Evolutionary conservation across 2,888 invertebrate genomes (phyloP).

Genomic region (Eristalis tenax): DNA sequence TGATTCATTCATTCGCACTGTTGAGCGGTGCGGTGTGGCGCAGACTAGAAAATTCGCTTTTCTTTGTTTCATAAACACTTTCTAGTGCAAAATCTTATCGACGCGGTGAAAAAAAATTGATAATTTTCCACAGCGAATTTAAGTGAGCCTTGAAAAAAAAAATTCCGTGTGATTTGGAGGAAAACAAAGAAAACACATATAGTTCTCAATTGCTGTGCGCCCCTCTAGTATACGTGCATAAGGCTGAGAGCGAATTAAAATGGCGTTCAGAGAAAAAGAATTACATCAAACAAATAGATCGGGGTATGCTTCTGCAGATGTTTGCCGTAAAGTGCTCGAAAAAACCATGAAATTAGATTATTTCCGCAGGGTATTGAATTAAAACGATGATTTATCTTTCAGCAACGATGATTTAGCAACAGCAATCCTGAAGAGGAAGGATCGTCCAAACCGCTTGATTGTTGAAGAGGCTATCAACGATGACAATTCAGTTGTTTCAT

Average conservation of each 20-base stretch:
- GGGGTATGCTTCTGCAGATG: constrained; percentile 42
- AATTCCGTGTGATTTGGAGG: neutral
- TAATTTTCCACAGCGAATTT: constrained; percentile 6
- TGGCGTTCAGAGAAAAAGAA: constrained; percentile 64
- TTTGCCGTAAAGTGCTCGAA: neutral
- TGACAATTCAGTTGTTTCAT: constrained; percentile 98
- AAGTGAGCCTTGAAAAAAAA: constrained; percentile 41
- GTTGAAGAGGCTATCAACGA: constrained; percentile 99
- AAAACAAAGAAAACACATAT: constrained; percentile 15
- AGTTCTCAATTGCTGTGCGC: constrained; percentile 18
- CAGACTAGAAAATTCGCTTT: constrained; percentile 55
- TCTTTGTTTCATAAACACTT: constrained; percentile 55
- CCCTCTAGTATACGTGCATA: constrained; percentile 37
- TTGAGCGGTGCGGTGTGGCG: neutral
- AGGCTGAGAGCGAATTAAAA: constrained; percentile 55
- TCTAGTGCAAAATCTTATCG: constrained; percentile 6
- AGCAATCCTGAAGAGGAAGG: constrained; percentile 98
- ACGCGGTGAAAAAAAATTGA: constrained; percentile 3
- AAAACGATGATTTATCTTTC: constrained; percentile 16
- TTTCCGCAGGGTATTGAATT: constrained; percentile 4
- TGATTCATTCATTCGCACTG: neutral
- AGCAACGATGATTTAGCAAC: constrained; percentile 93
- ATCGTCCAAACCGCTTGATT: constrained; percentile 97
- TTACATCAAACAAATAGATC: constrained; percentile 43
- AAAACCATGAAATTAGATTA: neutral